Percentiles rank a stretch among this genome's conserved stretches.
Evolutionary conservation across 2,888 invertebrate species (phyloP).

Genomic region (Lepidochitona cinerea): DNA sequence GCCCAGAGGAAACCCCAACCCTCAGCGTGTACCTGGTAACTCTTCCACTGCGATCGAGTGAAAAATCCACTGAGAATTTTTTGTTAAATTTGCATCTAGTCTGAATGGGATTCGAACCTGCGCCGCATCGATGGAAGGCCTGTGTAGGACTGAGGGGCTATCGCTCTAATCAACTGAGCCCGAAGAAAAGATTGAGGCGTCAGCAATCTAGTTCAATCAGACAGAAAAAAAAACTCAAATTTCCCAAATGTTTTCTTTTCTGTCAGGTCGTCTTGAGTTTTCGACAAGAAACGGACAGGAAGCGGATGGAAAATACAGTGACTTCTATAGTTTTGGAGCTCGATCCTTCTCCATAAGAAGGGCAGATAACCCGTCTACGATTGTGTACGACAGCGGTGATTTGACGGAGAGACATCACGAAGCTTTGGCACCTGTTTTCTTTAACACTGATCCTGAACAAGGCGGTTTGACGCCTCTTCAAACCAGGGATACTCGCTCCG

Average conservation of each 20-base stretch:
- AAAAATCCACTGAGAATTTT: no score
- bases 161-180: no score
- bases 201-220: no score
- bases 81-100: no score
- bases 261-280: conserved; percentile 19
- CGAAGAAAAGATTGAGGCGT: no score
- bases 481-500: conserved; percentile 26
- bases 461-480: not conserved
- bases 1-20: no score
- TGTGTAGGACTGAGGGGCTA: no score
- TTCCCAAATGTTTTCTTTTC: not conserved
- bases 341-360: conserved; percentile 32
- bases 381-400: conserved; percentile 34
- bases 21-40: no score
- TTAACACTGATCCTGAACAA: conserved; percentile 18
- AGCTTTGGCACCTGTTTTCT: conserved; percentile 17
- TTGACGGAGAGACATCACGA: conserved; percentile 19
- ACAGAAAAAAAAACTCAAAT: no score
- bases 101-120: no score
- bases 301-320: conserved; percentile 9
- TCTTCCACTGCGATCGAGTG: no score
- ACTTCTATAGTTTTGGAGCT: conserved; percentile 31
- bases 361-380: conserved; percentile 14
- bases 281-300: conserved; percentile 23
- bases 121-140: no score